A percentile compares a stretch with the other conserved stretches of the same genome.
These are phyloP conservation scores for Hypomesus transpacificus DNA, from an alignment of 2,113 vertebrate genomes.

Conservation along the genomic window DNA sequence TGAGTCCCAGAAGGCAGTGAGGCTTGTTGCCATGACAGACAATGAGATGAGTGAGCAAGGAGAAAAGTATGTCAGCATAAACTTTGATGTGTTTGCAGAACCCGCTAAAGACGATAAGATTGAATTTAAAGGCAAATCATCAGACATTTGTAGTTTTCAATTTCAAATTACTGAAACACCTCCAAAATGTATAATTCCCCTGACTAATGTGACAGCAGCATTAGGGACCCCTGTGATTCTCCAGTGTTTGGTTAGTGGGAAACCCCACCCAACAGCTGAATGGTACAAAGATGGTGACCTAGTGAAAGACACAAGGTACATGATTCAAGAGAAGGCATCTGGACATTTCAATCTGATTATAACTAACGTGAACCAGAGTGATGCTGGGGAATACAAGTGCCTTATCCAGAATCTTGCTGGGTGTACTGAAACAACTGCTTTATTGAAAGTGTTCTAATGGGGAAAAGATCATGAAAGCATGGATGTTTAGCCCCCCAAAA, in stretches of 20 bases:
- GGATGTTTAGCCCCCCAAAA: too few species aligned
- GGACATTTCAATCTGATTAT: slow-evolving; percentile 86
- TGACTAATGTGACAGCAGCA: slow-evolving; percentile 79
- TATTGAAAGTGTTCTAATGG: slow-evolving; percentile 78
- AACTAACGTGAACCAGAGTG: slow-evolving; percentile 73
- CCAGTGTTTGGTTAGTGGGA: slow-evolving; percentile 86
- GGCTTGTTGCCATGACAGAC: slow-evolving; percentile 74
- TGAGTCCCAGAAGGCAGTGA: slow-evolving; percentile 75
- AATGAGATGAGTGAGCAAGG: slow-evolving; percentile 70
- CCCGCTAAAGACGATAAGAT: slow-evolving; percentile 76
- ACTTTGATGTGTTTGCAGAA: slow-evolving; percentile 81
- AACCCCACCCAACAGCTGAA: slow-evolving; percentile 73
- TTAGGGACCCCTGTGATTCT: slow-evolving; percentile 81
- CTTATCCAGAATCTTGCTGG: slow-evolving; percentile 82
- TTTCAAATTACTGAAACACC: slow-evolving; percentile 85
- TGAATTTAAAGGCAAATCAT: slow-evolving; percentile 81
- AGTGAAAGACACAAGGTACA: slow-evolving; percentile 77
- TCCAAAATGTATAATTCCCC: slow-evolving; percentile 81
- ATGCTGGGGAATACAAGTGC: slow-evolving; percentile 89
- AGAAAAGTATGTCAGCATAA: slow-evolving; percentile 73
- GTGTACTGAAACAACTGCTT: slow-evolving; percentile 75
- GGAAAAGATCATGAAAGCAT: neutral
- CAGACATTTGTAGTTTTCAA: slow-evolving; percentile 84
- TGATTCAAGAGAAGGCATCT: slow-evolving; percentile 78
- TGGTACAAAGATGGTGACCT: slow-evolving; percentile 86